Percentiles rank a stretch among this genome's conserved stretches.
Evolutionary conservation across 2,797 vertebrate genomes (phyloP).

Genomic region (Dryobates pubescens): DNA sequence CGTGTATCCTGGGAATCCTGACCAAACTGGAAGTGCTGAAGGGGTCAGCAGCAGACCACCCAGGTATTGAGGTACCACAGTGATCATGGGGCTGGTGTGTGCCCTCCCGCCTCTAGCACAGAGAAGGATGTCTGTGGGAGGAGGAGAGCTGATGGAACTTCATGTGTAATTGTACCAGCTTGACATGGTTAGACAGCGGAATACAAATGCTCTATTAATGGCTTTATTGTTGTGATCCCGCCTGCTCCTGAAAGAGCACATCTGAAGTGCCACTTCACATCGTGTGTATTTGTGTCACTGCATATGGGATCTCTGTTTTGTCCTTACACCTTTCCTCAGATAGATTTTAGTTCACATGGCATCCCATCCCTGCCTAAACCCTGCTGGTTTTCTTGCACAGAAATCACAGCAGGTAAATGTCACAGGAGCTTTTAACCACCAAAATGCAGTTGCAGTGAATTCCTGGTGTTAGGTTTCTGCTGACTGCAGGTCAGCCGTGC

Average conservation of each 20-base stretch:
- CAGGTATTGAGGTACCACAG: rapidly evolving
- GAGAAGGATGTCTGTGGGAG: not conserved
- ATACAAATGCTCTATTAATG: not conserved
- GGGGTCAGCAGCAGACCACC: not conserved
- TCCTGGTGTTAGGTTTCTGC: not conserved
- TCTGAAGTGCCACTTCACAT: not conserved
- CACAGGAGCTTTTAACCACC: not conserved
- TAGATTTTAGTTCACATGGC: not conserved
- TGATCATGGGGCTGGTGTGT: not conserved
- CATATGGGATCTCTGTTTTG: not conserved
- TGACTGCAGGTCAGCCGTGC: not conserved
- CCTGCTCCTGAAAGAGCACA: not conserved
- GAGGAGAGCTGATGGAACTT: not conserved
- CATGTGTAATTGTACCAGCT: rapidly evolving
- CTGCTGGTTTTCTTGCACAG: not conserved
- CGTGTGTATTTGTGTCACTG: not conserved
- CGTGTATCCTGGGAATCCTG: not conserved
- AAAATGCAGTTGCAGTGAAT: not conserved
- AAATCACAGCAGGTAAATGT: not conserved
- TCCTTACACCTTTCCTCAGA: not conserved
- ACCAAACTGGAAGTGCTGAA: not conserved
- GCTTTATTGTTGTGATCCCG: not conserved
- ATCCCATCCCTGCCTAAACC: not conserved
- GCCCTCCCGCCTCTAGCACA: not conserved
- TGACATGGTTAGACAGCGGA: not conserved